Conservation (phyloP, 2,888 invertebrate species). For the Tenthredo mesomela region DNA sequence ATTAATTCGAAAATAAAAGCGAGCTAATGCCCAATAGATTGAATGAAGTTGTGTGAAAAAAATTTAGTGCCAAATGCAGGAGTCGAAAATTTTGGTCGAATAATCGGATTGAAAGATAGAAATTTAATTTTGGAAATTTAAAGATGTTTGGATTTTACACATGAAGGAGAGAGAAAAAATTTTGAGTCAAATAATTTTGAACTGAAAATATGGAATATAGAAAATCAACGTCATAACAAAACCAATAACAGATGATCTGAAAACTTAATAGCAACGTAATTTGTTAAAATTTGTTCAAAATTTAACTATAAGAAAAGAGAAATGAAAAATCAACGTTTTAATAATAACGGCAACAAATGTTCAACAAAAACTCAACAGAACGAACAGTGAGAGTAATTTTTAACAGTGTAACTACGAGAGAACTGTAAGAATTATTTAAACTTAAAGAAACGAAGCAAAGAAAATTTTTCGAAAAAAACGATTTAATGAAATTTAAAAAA, state of each 20-base stretch:
- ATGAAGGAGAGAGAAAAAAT: neutral
- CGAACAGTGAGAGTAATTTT: neutral
- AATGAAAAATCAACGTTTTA: conserved; percentile 43
- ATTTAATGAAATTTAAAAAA: neutral
- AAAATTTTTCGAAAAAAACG: conserved; percentile 54
- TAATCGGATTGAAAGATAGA: neutral
- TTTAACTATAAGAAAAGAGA: neutral
- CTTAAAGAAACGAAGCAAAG: conserved; percentile 1
- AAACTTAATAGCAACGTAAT: conserved; percentile 47
- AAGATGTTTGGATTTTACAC: neutral
- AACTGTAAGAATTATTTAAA: conserved; percentile 15
- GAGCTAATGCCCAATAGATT: neutral
- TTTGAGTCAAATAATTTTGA: neutral
- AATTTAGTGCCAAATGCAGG: neutral
- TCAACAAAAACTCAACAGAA: conserved; percentile 46
- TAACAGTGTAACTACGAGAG: neutral
- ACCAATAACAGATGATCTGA: conserved; percentile 25
- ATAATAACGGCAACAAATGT: conserved; percentile 41
- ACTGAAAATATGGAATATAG: neutral
- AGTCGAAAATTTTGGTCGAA: neutral
- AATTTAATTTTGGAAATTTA: neutral
- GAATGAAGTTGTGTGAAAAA: neutral
- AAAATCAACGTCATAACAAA: conserved; percentile 18
- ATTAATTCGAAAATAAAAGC: neutral
- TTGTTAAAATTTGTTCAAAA: conserved; percentile 18